Evolutionary conservation across 2,113 vertebrate genomes (phyloP), one percentile per base, ranked within the genome.

Genomic region (Mustela lutreola): DNA sequence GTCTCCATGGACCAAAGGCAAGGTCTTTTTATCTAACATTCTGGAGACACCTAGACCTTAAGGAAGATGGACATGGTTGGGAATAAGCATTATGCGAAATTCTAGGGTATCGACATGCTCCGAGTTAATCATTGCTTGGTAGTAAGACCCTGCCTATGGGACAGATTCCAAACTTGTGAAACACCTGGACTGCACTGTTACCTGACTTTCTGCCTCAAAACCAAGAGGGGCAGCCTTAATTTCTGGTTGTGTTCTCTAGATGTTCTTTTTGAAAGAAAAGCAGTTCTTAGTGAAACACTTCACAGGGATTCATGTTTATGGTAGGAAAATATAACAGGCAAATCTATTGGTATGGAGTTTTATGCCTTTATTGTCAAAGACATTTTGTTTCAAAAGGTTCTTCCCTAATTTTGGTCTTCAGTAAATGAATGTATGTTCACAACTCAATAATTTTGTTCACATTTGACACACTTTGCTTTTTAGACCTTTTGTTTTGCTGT

Each of bases 391-490:
- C 84, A 81, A 95, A 96, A 33, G 12, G 18, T 75, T 96, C 79
- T 83, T 90, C 19, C 14, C 36, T 90, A 39, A 82, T 91, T 95
- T 96, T 81, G 5, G 80, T 91, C 92, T 88, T 87, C 84, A 90
- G 8, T 65, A 92, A 71, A 56, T 95, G 90, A 94, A 73, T 75
- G 18, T 88, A 70, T 95, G 31, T 70, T 93, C 95, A 42, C 0
- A 4, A 85, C 86, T 94, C n/a, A 58, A 73, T 94, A 96, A 96
- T 97, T 95, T 84, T 67, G 33, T 94, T 98, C 92, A 73, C 65
- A 78, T 97, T 92, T 96, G 95, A 95, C 93, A 92, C 45, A 36
- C 85, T 96, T 98, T 91, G 39, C 90, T 94, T 94, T 93, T 88
- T 48, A 96, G 88, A 91, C 21, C 87, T 94, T 96, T 97, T 97